Evolutionary conservation across 2,888 invertebrate genomes (phyloP), one percentile per base, ranked within the genome.

Genomic region (Mylabris sibirica): DNA sequence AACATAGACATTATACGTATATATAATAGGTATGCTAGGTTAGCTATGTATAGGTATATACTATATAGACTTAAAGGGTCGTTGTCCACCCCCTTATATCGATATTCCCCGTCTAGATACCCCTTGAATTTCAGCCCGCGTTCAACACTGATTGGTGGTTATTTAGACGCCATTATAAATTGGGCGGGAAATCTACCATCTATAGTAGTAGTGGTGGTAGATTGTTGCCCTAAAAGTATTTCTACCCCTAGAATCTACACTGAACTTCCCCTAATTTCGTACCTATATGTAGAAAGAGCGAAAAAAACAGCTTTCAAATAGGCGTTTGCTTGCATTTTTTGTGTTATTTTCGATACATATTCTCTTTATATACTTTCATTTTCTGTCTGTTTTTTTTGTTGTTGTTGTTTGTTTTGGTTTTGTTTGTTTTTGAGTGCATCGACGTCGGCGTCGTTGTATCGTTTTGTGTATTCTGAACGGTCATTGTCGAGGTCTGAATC

Each of bases 111-210:
- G 20, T 8, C 49, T 11, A 49, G 11, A 12, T 26, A 35, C 30
- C 60, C 60, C 60, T 60, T 30, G 17, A 34, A 35, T 60, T 60
- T 34, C 60, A 60, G 60, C 60, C 30, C 60, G 60, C 60, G 60
- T 38, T 62, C 44, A 63, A 59, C 67, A 63, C 35, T 20, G 34
- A 62, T 62, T 62, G 62, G 62, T 20, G n/a, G 12, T n/a, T 20
- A 49, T 30, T n/a, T n/a, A 41, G 62, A 62, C 62, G 82, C 83
- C 83, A 83, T 83, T 78, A 74, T 77, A 69, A 79, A 80, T 78
- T 74, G 78, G 83, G 83, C 77, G 80, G 78, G 75, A 73, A 74
- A 76, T 69, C 71, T 77, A 74, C 77, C 76, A 74, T 77, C 77
- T 76, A 70, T 74, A 74, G 74, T 74, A 74, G 74, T 34, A 9